Conservation (phyloP, 2,888 invertebrate species). For the Tetragnatha montana region DNA sequence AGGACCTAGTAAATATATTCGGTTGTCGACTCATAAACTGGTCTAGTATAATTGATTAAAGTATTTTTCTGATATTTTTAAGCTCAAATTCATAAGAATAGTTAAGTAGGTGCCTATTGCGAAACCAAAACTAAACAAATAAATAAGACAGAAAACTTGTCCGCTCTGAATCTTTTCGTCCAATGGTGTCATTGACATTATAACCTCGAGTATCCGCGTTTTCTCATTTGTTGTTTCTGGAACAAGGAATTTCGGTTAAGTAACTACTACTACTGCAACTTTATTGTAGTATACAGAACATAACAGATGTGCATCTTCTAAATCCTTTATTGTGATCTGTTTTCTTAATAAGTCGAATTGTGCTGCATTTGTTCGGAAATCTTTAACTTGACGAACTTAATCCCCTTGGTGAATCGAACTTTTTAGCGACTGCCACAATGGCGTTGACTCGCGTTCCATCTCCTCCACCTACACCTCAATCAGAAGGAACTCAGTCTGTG, state of each 20-base stretch:
- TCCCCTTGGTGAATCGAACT: not conserved
- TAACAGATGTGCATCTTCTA: constrained; percentile 59
- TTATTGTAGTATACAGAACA: constrained; percentile 37
- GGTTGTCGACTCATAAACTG: too few species aligned
- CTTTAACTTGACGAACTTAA: constrained; percentile 2
- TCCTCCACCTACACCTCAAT: constrained; percentile 82
- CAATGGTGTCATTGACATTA: constrained; percentile 70
- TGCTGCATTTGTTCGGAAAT: not conserved
- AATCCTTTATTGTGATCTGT: constrained; percentile 46
- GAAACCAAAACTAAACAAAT: constrained; percentile 33
- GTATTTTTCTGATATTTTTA: too few species aligned
- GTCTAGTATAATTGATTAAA: too few species aligned
- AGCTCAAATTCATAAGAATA: too few species aligned
- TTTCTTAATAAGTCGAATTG: not conserved
- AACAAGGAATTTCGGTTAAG: constrained; percentile 69
- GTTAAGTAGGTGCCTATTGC: too few species aligned
- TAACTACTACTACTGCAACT: constrained; percentile 69
- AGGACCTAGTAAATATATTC: too few species aligned
- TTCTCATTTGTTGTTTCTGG: constrained; percentile 70
- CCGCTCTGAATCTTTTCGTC: constrained; percentile 59
- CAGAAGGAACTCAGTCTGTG: constrained; percentile 95
- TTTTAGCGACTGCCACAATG: constrained; percentile 78
- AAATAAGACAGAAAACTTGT: constrained; percentile 53
- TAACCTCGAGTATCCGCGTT: constrained; percentile 69
- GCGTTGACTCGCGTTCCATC: constrained; percentile 97